Evolutionary conservation across 1,140 invertebrate species (phyloP).

Genomic region (Centruroides sculpturatus): DNA sequence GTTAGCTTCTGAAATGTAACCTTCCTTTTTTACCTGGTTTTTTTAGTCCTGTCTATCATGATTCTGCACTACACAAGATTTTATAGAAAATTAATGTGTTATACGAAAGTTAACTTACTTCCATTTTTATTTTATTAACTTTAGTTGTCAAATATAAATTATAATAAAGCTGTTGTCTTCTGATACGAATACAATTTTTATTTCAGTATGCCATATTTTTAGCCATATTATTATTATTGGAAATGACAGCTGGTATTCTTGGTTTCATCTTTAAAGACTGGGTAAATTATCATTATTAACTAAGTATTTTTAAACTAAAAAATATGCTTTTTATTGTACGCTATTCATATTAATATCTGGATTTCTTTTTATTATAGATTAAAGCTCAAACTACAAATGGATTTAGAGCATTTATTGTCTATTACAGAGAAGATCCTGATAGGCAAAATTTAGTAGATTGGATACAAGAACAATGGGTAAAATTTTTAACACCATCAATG

Average conservation of each 20-base stretch:
- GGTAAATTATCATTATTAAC: slow-evolving; percentile 42
- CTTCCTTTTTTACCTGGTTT: too few species aligned
- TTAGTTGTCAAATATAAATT: not conserved
- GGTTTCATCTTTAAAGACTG: slow-evolving; percentile 94
- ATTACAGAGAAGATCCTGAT: slow-evolving; percentile 93
- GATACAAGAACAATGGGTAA: slow-evolving; percentile 95
- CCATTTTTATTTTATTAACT: not conserved
- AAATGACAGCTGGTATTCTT: slow-evolving; percentile 78
- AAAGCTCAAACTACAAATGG: slow-evolving; percentile 80
- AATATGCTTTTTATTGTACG: not conserved
- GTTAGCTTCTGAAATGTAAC: too few species aligned
- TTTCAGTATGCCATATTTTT: slow-evolving; percentile 87
- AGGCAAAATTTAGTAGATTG: slow-evolving; percentile 96
- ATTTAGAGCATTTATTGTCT: slow-evolving; percentile 83
- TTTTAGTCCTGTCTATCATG: too few species aligned
- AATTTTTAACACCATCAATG: slow-evolving; percentile 2
- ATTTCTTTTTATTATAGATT: slow-evolving; percentile 39
- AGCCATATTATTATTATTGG: slow-evolving; percentile 69
- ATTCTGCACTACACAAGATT: too few species aligned
- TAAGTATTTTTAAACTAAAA: not conserved
- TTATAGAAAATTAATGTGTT: too few species aligned
- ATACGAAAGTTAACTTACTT: too few species aligned
- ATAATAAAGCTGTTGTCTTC: not conserved
- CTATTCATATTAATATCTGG: not conserved
- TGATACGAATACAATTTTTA: slow-evolving; percentile 17